These are phyloP conservation scores for Indicator maculatus DNA, from an alignment of 2,113 vertebrate species.

Conservation along the genomic window DNA sequence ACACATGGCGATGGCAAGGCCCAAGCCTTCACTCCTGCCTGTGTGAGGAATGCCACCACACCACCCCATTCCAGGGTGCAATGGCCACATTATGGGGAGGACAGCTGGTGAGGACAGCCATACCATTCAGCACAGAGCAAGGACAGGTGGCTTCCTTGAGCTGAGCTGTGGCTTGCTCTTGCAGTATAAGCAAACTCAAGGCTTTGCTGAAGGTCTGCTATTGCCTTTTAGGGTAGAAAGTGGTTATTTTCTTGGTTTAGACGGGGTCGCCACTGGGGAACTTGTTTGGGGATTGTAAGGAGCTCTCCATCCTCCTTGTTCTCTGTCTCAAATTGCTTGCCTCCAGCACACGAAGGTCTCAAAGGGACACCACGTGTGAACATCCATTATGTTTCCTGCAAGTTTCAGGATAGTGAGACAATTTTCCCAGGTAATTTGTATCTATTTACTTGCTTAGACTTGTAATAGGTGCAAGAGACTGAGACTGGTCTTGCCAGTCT, in stretches of 20 bases:
- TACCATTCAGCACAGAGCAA: accelerated
- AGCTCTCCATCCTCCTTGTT: accelerated
- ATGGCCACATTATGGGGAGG: background rate
- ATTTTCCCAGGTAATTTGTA: background rate
- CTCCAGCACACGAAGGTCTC: background rate
- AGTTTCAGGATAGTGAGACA: background rate
- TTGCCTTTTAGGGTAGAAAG: background rate
- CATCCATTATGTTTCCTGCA: background rate
- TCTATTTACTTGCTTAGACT: background rate
- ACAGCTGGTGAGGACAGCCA: accelerated
- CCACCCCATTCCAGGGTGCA: accelerated
- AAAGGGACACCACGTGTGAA: background rate
- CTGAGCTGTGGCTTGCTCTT: background rate
- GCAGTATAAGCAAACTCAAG: background rate
- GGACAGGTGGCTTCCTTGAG: background rate
- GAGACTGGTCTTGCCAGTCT: background rate
- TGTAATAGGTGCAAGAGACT: background rate
- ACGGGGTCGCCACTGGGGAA: background rate
- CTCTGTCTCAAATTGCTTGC: background rate
- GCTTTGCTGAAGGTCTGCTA: background rate
- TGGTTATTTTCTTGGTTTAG: background rate
- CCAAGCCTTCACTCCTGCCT: background rate
- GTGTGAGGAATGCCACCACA: accelerated
- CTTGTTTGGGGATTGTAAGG: background rate
- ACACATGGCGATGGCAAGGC: background rate